A percentile compares a stretch with the other conserved stretches of the same genome.
Evolutionary conservation across 1,140 invertebrate species (phyloP).

Genomic region (Pogonomyrmex barbatus): DNA sequence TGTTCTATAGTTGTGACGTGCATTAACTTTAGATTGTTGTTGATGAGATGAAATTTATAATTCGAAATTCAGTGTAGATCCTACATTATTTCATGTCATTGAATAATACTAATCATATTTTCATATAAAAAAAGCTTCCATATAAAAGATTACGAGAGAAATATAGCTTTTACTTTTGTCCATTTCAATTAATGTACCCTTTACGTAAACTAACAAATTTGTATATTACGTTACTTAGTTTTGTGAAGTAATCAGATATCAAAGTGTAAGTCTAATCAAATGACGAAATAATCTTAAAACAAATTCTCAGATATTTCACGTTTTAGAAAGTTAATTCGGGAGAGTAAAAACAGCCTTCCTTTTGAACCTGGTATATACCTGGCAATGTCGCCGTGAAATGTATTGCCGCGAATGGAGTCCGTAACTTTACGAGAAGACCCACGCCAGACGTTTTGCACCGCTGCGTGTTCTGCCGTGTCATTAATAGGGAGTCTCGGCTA

Average conservation of each 20-base stretch:
- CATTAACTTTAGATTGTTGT: constrained; percentile 30
- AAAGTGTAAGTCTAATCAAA: background rate
- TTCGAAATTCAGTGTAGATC: background rate
- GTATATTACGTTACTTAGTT: background rate
- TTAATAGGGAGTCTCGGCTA: constrained; percentile 30
- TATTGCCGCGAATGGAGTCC: constrained; percentile 33
- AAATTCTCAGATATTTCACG: background rate
- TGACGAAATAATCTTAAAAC: background rate
- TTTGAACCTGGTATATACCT: constrained; percentile 17
- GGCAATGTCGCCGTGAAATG: constrained; percentile 19
- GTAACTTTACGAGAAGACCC: constrained; percentile 44
- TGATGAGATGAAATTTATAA: constrained; percentile 2
- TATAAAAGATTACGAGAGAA: background rate
- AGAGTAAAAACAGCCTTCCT: constrained; percentile 11
- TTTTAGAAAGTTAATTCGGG: constrained; percentile 14
- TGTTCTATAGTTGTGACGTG: constrained; percentile 4
- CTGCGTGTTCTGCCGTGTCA: constrained; percentile 22
- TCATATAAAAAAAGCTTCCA: background rate
- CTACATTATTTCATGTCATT: too few relatives aligned
- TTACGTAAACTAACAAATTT: background rate
- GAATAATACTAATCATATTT: background rate
- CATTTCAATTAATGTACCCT: background rate
- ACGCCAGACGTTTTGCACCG: constrained; percentile 44
- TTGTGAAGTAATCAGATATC: background rate
- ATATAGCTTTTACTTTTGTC: constrained; percentile 2